phyloP scores from a whole-genome alignment of 2,113 vertebrate genomes.

The Brienomyrus longianalis region DNA sequence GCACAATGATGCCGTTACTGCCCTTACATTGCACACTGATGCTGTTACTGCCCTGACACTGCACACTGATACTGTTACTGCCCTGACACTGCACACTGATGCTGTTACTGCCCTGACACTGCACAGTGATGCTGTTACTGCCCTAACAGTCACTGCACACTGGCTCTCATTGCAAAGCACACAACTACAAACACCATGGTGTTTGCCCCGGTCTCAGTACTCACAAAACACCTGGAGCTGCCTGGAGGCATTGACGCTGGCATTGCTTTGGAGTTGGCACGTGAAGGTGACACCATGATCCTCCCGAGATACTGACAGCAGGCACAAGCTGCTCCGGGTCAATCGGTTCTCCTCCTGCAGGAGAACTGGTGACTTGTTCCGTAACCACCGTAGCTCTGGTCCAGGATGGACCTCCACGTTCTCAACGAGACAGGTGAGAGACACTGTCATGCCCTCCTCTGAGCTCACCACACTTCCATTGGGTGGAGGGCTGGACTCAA shows the following conservation, averaged over 20 bases:
- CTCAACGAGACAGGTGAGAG: conserved; percentile 43
- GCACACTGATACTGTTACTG: neutral
- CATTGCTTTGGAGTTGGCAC: conserved; percentile 45
- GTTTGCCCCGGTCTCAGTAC: conserved; percentile 26
- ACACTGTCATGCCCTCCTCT: conserved; percentile 31
- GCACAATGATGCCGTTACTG: neutral
- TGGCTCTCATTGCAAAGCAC: neutral
- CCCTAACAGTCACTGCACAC: neutral
- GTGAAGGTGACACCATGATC: conserved; percentile 55
- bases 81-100: neutral
- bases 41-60: neutral
- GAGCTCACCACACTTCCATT: conserved; percentile 34
- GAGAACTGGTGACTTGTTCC: conserved; percentile 40
- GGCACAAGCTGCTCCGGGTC: conserved; percentile 48
- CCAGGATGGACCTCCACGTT: neutral
- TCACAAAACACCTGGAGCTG: conserved; percentile 60
- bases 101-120: neutral
- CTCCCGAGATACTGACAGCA: conserved; percentile 41
- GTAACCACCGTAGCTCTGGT: conserved; percentile 56
- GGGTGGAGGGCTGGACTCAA: conserved; percentile 32
- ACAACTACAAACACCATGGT: neutral
- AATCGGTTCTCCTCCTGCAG: conserved; percentile 47
- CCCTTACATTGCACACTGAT: neutral
- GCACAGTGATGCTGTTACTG: neutral
- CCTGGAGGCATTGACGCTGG: conserved; percentile 39